Evolutionary conservation across 2,113 vertebrate genomes (phyloP).

Genomic region (Actinemys pallida): DNA sequence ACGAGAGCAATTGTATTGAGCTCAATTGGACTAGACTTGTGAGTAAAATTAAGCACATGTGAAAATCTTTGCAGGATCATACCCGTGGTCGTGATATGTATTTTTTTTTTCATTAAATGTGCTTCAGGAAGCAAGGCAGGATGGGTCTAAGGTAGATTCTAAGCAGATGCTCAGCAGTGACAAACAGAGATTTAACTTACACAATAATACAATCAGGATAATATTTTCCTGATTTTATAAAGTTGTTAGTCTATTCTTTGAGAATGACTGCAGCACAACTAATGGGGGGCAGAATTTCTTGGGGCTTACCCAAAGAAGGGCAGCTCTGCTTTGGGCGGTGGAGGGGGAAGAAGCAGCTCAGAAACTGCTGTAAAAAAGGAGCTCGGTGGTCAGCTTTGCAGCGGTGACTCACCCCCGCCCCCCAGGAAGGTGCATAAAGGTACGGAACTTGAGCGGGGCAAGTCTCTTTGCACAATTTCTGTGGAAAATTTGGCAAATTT

Average conservation of each 20-base stretch:
- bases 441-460: no score
- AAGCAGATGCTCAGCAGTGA: not conserved
- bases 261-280: not conserved
- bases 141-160: not conserved
- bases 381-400: no score
- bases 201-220: not conserved
- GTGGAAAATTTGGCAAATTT: not conserved
- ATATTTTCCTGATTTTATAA: not conserved
- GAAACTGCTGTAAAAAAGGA: no score
- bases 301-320: no score
- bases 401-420: no score
- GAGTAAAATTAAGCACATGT: not conserved
- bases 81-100: rapidly evolving
- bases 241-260: not conserved
- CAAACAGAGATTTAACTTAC: not conserved
- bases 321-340: no score
- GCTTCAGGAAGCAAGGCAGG: not conserved
- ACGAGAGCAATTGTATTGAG: not conserved
- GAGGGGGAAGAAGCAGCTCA: no score
- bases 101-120: not conserved
- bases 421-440: no score
- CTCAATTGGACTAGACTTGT: not conserved
- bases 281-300: no score
- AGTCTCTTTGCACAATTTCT: not conserved
- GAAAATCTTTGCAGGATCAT: not conserved